Evolutionary conservation across 2,888 invertebrate species (phyloP), one percentile per base, ranked within the genome.

Genomic region (Nomada ferruginata): DNA sequence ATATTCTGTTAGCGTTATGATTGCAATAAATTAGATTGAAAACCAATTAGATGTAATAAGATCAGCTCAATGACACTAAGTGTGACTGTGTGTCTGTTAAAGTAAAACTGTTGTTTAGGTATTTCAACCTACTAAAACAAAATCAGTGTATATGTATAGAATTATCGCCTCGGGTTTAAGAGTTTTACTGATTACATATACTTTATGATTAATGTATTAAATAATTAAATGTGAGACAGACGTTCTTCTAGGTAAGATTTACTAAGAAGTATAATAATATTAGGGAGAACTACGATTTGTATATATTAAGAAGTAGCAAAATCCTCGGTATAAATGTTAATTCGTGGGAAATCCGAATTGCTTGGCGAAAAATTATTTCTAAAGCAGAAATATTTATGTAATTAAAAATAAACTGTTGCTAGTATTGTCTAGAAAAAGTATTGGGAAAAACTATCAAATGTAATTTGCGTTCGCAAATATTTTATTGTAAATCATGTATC

Each of bases 21-120:
- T 82, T 87, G 76, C 88, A 90, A 89, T 83, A 83, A 76, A 85
- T 86, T 86, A 88, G 85, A 89, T 86, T 65, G 61, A 59, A 84
- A 86, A 87, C 85, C 87, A 89, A 91, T 82, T 91, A 91, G 91
- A 86, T 89, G 85, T 90, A 89, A 91, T 91, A 91, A 91, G 89
- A 91, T 91, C 91, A 91, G 92, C 92, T 92, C 92, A 93, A 92
- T 91, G 91, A 93, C 92, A 91, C 90, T 90, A 91, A 92, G 90
- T 89, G 86, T 91, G 90, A 91, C 86, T 88, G 91, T 89, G 86
- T 88, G 89, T 91, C 88, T 89, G 88, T 91, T 87, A 87, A 87
- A 89, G 82, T 83, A 84, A 87, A 90, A 89, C 83, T 86, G 88
- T 88, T 88, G 87, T 90, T 90, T 89, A 90, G 87, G 85, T 89